Base-by-base conservation (phyloP, 2,888 invertebrate genomes). In the Tanypteryx hageni region DNA sequence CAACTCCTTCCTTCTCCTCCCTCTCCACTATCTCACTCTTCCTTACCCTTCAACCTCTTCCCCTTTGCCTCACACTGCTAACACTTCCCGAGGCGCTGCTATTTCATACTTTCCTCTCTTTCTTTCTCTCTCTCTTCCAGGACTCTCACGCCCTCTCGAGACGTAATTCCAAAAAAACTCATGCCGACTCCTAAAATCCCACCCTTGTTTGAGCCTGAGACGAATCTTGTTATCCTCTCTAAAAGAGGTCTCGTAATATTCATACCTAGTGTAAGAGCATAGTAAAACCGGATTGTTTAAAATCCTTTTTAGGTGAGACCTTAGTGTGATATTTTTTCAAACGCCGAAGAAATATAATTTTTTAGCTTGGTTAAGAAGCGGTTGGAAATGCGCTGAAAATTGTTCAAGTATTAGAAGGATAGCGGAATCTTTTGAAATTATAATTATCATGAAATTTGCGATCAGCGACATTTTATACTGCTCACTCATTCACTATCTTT, bases 201-300 rank as follows among this genome's bases (percentile, higher is more conserved):
- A 31, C 16, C 86, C 86, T 27, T 22, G 22, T 27, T 59, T 18
- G 27, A 61, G 31, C 18, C 61, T 27, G 86, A 61, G 86, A 61
- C 61, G 86, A 61, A 61, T 86, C 86, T 61, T 61, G 61, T 86
- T 86, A 86, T 27, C 86, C 86, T 86, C 76, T 76, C 22, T 9
- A 5, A 22, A 68, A n/a, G 68, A 68, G 68, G 68, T 68, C 68
- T 68, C 68, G 8, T 22, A 68, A 68, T 68, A 7, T 22, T n/a
- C n/a, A 18, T 68, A n/a, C 22, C 22, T 11, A 76, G 10, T 44
- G 44, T 44, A 44, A 44, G 44, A 44, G 44, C 5, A 44, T 44
- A n/a, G n/a, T n/a, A 44, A 44, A 44, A 44, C 44, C 44, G 3
- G 44, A 5, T 44, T 44, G 44, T 44, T 44, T 44, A 44, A 44